These are phyloP conservation scores for Ashinkailepas kermadecensis DNA, from an alignment of 2,888 invertebrate genomes.

Conservation along the genomic window DNA sequence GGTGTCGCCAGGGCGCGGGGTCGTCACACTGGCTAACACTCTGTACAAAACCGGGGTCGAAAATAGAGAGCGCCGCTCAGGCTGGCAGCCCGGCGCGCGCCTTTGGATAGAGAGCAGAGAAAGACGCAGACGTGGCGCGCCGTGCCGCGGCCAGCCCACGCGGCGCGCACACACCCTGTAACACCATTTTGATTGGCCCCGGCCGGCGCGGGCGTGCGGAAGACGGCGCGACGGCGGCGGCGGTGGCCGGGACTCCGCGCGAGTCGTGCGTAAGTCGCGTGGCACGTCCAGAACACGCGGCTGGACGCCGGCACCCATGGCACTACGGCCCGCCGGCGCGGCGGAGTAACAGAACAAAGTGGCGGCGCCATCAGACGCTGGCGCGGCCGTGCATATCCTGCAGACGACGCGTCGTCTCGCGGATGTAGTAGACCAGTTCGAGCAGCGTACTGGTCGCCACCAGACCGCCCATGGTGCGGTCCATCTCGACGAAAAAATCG, in stretches of 20 bases:
- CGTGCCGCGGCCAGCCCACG: not conserved
- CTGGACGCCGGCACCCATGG: not conserved
- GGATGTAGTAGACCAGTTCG: slow-evolving; percentile 17
- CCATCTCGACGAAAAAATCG: slow-evolving; percentile 10
- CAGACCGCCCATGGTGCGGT: slow-evolving; percentile 19
- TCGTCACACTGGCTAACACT: not conserved
- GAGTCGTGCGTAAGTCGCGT: too few relatives aligned
- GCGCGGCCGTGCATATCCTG: slow-evolving; percentile 9
- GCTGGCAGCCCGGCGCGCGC: not conserved
- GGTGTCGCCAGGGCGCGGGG: not conserved
- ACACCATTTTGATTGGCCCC: not conserved
- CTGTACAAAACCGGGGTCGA: not conserved
- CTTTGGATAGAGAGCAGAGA: not conserved
- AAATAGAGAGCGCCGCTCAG: not conserved
- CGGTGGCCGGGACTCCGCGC: too few relatives aligned
- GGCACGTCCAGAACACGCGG: too few relatives aligned
- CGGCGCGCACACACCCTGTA: not conserved
- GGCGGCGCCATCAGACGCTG: not conserved
- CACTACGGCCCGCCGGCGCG: not conserved
- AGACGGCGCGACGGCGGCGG: not conserved
- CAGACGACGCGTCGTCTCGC: slow-evolving; percentile 17
- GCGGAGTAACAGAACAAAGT: too few relatives aligned
- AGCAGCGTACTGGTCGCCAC: slow-evolving; percentile 15
- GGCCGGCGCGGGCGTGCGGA: not conserved
- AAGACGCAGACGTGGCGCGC: not conserved